These are phyloP conservation scores for Spondyliosoma cantharus DNA, from an alignment of 2,797 vertebrate genomes.

Conservation along the genomic window DNA sequence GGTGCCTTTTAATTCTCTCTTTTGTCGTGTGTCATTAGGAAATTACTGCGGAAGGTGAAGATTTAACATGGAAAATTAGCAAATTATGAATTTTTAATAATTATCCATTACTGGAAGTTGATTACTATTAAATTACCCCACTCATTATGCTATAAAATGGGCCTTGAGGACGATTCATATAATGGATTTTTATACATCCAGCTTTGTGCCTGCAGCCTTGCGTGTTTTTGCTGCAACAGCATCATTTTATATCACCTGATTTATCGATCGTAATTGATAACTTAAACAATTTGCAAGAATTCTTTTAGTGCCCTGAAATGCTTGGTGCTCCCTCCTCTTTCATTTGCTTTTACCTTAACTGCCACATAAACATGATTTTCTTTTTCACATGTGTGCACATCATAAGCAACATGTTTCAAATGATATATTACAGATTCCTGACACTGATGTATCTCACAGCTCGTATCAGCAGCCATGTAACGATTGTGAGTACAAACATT, in stretches of 20 bases:
- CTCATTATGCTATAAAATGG: conserved; percentile 47
- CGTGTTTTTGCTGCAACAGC: conserved; percentile 37
- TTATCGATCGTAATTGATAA: conserved; percentile 24
- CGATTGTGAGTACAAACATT: conserved; percentile 23
- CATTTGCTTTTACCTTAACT: background rate
- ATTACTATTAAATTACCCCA: conserved; percentile 53
- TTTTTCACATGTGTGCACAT: background rate
- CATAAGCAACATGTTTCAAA: background rate
- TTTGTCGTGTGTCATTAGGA: conserved; percentile 24
- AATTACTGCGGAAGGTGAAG: conserved; percentile 22
- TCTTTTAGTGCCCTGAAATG: background rate
- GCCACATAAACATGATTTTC: background rate
- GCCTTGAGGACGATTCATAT: conserved; percentile 37
- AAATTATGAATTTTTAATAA: conserved; percentile 55
- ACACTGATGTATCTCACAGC: background rate
- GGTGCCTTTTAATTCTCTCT: conserved; percentile 11
- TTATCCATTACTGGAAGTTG: conserved; percentile 46
- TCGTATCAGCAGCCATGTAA: conserved; percentile 27
- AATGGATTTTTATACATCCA: conserved; percentile 40
- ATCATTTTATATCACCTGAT: conserved; percentile 23
- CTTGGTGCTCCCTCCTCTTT: background rate
- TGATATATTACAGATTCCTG: background rate
- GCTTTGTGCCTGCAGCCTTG: conserved; percentile 8
- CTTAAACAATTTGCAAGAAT: conserved; percentile 2
- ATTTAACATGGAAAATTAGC: conserved; percentile 43